Evolutionary conservation across 2,113 vertebrate species (phyloP).

Genomic region (Oriolus oriolus): DNA sequence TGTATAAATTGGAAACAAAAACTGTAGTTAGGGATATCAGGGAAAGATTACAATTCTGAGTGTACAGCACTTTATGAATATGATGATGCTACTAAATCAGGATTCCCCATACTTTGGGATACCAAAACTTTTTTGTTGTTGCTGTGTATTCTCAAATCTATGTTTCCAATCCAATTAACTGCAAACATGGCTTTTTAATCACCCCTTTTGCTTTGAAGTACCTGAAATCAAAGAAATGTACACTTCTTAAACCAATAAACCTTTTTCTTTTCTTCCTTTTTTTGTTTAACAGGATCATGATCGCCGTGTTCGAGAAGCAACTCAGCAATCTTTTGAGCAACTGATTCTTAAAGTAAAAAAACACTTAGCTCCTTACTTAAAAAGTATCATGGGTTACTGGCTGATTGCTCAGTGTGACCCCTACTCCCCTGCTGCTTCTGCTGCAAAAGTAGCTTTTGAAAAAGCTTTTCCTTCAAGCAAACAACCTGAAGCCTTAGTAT

Average conservation of each 20-base stretch:
- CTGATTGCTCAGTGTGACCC: constrained; percentile 95
- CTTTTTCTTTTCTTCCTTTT: background rate
- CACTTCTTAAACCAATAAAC: background rate
- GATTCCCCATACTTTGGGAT: background rate
- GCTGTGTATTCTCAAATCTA: background rate
- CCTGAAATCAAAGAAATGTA: background rate
- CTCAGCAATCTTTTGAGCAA: constrained; percentile 92
- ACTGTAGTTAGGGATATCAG: background rate
- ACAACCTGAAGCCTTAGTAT: constrained; percentile 90
- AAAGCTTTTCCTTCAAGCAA: constrained; percentile 90
- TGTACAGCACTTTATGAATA: background rate
- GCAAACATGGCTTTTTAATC: background rate
- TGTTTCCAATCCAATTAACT: background rate
- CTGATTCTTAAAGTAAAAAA: constrained; percentile 94
- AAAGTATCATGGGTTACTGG: constrained; percentile 96
- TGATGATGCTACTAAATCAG: background rate
- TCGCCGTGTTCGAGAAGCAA: constrained; percentile 92
- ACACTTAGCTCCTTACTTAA: constrained; percentile 92
- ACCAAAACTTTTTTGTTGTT: background rate
- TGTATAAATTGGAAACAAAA: background rate
- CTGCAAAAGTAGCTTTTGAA: constrained; percentile 87
- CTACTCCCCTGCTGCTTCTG: constrained; percentile 88
- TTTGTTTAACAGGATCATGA: constrained; percentile 84
- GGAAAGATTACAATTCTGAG: background rate
- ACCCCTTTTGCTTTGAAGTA: background rate